Evolutionary conservation across 2,888 invertebrate genomes (phyloP), one percentile per base, ranked within the genome.

Genomic region (Apoderus coryli): DNA sequence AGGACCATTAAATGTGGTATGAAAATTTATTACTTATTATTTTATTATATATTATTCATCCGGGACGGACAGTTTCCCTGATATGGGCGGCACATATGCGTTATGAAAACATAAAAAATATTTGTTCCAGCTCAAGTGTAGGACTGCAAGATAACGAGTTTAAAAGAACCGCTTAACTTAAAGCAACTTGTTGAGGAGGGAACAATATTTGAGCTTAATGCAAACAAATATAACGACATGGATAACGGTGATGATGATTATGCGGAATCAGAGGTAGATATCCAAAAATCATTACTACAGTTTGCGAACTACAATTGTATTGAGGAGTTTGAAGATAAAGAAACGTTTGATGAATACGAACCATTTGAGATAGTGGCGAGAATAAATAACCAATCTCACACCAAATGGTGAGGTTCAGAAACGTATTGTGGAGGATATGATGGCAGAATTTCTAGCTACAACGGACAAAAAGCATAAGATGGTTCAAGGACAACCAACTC

Each of bases 381-480:
- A 22, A 61, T n/a, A 61, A 40, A 69, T 80, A 67, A 46, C 42
- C 1, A 44, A 63, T 33, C 40, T 79, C 3, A 60, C 64, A 29
- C 46, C 54, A 15, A 55, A 66, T 49, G 68, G 68, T 2, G 60
- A 57, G 44, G 57, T 76, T 1, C 68, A 66, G 46, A 76, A 76
- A 51, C 56, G 67, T 44, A 49, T 72, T 7, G 64, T 29, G 53
- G 64, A 38, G 82, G 84, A 24, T 48, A 50, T 31, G 81, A 80
- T 1, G 47, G n/a, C n/a, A n/a, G n/a, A n/a, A n/a, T n/a, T n/a
- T n/a, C n/a, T n/a, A n/a, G n/a, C n/a, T n/a, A n/a, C n/a, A n/a
- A n/a, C n/a, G n/a, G n/a, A n/a, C n/a, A n/a, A n/a, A n/a, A n/a
- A n/a, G n/a, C n/a, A n/a, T n/a, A n/a, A n/a, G n/a, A n/a, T n/a